Evolutionary conservation across 2,113 vertebrate species (phyloP).

Genomic region (Lepus europaeus): DNA sequence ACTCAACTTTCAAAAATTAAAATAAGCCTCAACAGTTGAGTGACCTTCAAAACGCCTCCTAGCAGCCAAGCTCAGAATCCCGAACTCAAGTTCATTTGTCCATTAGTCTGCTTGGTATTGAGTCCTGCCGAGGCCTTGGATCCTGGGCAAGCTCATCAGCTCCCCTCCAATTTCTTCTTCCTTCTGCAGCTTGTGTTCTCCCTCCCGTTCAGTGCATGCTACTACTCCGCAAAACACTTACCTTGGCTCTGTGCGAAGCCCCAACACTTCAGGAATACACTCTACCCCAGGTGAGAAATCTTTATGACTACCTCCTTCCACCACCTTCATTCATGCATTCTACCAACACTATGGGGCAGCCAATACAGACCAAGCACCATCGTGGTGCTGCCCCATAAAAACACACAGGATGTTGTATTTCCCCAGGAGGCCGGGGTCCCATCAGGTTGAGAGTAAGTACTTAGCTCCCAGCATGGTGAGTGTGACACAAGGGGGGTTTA

Average conservation of each 20-base stretch:
- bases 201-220: not conserved
- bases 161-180: not conserved
- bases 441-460: not conserved
- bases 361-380: too few species aligned
- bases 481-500: not conserved
- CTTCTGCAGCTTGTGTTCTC: not conserved
- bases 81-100: not conserved
- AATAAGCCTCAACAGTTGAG: slow-evolving; percentile 55
- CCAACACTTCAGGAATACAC: not conserved
- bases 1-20: slow-evolving; percentile 61
- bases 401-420: not conserved
- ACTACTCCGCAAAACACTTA: not conserved
- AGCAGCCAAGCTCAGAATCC: slow-evolving; percentile 18
- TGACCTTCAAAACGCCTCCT: slow-evolving; percentile 44
- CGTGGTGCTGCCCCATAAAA: not conserved
- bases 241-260: not conserved
- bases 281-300: too few species aligned
- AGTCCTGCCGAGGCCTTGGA: not conserved
- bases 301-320: not conserved
- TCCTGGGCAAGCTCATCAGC: not conserved
- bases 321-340: not conserved
- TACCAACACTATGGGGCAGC: not conserved
- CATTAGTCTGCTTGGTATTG: not conserved
- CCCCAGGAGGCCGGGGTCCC: not conserved
- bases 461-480: not conserved